These are phyloP conservation scores for Marmota flaviventris DNA, from an alignment of 2,113 vertebrate genomes.

Conservation along the genomic window DNA sequence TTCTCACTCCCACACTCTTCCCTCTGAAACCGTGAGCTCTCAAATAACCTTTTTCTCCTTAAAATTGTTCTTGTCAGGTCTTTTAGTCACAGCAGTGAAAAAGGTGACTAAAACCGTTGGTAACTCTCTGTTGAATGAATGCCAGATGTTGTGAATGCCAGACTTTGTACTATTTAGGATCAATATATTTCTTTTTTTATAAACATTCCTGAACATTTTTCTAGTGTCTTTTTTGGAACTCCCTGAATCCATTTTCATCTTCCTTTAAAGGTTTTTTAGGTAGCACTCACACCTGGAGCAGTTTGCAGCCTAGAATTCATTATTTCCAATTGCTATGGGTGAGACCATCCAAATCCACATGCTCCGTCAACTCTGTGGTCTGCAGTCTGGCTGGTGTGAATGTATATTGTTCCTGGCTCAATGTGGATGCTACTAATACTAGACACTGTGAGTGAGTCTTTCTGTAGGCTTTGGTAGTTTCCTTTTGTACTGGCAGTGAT, in stretches of 20 bases:
- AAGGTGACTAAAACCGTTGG: too few relatives aligned
- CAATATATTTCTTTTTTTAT: background rate
- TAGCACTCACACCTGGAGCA: background rate
- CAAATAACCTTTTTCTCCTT: too few relatives aligned
- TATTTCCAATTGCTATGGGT: background rate
- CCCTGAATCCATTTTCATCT: background rate
- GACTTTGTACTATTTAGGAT: background rate
- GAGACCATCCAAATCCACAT: background rate
- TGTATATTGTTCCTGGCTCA: background rate
- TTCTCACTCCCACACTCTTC: too few relatives aligned
- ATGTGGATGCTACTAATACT: background rate
- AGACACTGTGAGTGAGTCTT: background rate
- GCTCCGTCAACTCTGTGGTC: background rate
- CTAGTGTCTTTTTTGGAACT: background rate
- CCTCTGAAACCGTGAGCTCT: too few relatives aligned
- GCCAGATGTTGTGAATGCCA: background rate
- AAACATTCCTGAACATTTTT: background rate
- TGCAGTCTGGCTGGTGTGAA: background rate
- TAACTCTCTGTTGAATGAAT: background rate
- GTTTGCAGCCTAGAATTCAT: background rate
- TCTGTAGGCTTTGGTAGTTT: background rate
- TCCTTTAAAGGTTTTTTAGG: background rate
- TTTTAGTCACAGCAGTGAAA: too few relatives aligned
- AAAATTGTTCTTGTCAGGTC: too few relatives aligned
- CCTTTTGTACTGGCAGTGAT: background rate